Conservation (phyloP, 2,888 invertebrate species). For the Morinoia aosen region DNA sequence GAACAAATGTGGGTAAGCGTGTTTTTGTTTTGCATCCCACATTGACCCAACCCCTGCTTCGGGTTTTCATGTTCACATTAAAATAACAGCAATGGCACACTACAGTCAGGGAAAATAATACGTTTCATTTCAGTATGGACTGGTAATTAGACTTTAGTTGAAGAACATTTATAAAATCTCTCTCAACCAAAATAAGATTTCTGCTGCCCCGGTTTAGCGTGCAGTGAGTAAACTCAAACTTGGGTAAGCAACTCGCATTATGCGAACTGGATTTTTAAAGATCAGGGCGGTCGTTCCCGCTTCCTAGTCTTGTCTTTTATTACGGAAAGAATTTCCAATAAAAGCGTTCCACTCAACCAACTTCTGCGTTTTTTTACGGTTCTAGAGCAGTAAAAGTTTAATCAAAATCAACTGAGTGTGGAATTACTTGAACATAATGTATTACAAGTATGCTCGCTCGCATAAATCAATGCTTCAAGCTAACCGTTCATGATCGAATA, state of each 20-base stretch:
- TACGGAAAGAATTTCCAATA: neutral
- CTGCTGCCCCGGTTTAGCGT: neutral
- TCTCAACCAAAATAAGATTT: neutral
- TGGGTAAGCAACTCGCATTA: neutral
- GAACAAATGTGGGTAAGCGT: neutral
- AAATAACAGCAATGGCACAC: neutral
- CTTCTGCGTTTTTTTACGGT: neutral
- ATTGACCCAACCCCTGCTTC: neutral
- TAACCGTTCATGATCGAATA: neutral
- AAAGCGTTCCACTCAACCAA: neutral
- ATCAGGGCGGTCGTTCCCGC: neutral
- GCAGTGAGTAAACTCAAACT: neutral
- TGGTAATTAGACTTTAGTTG: neutral
- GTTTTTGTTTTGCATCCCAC: neutral
- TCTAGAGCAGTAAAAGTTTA: neutral
- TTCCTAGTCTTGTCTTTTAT: neutral
- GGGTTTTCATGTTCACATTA: neutral
- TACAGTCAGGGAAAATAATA: neutral
- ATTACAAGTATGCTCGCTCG: neutral
- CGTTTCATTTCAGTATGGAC: neutral
- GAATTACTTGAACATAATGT: neutral
- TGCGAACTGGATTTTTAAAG: neutral
- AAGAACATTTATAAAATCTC: neutral
- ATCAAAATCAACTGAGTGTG: neutral
- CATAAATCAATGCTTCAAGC: neutral